phyloP scores from a whole-genome alignment of 2,888 invertebrate species.

The Cotesia congregata region DNA sequence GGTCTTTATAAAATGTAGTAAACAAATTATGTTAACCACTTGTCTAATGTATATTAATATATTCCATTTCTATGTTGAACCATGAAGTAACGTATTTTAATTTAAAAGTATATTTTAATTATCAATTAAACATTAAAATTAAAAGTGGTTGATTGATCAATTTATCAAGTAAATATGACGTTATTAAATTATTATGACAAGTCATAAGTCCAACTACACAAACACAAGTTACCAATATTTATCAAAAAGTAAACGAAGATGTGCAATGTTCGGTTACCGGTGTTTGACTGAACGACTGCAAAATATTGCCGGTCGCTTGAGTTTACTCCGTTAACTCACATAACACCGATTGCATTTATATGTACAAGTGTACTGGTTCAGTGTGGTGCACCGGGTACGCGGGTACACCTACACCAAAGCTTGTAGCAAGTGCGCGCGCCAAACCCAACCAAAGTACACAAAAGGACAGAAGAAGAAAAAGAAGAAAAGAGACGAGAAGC shows the following conservation, averaged over 20 bases:
- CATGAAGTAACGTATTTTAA: neutral
- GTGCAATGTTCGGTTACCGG: neutral
- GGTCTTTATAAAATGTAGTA: neutral
- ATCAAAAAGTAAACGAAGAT: neutral
- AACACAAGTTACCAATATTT: neutral
- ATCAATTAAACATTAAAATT: no score
- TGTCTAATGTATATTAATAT: neutral
- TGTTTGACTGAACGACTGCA: neutral
- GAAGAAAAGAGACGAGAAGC: conserved; percentile 18
- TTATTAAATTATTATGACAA: no score
- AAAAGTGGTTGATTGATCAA: no score
- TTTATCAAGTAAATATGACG: no score
- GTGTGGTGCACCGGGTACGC: neutral
- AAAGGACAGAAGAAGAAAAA: neutral
- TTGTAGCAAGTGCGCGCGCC: conserved; percentile 11
- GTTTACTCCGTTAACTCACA: conserved; percentile 8
- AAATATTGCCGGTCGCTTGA: neutral
- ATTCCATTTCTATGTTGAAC: neutral
- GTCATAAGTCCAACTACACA: neutral
- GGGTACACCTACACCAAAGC: neutral
- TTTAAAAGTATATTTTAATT: no score
- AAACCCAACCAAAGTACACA: neutral
- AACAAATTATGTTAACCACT: neutral
- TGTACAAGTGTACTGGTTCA: neutral
- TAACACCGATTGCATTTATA: neutral